Conservation (phyloP, 2,797 vertebrate species). For the Sebastes hopkinsi region DNA sequence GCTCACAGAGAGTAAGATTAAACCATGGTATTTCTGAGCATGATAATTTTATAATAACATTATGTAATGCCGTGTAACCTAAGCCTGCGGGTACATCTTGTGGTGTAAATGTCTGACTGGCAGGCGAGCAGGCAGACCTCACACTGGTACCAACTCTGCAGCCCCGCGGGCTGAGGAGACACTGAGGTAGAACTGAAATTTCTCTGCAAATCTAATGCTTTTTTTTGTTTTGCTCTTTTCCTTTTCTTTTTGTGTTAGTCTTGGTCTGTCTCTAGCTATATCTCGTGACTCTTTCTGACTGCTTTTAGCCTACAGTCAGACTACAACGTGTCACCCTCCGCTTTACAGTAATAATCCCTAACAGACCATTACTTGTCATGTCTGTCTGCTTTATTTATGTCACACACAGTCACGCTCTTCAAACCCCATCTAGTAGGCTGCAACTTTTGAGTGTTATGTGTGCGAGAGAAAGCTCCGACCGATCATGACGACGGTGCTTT, state of each 20-base stretch:
- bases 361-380: slow-evolving; percentile 12
- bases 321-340: not conserved
- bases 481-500: slow-evolving; percentile 39
- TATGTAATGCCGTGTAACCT: slow-evolving; percentile 60
- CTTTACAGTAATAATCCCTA: slow-evolving; percentile 1
- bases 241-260: not conserved
- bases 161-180: slow-evolving; percentile 15
- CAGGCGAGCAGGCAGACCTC: slow-evolving; percentile 38
- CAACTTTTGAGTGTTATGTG: slow-evolving; percentile 18
- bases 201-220: not conserved
- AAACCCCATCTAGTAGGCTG: not conserved
- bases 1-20: slow-evolving; percentile 35
- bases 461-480: slow-evolving; percentile 9
- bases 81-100: slow-evolving; percentile 64
- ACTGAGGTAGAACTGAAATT: slow-evolving; percentile 20
- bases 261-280: not conserved
- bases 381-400: slow-evolving; percentile 39
- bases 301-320: not conserved
- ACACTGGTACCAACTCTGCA: slow-evolving; percentile 25
- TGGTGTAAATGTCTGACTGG: slow-evolving; percentile 50
- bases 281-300: slow-evolving; percentile 15
- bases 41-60: slow-evolving; percentile 64
- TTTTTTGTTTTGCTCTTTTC: not conserved
- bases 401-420: slow-evolving; percentile 24
- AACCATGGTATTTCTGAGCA: slow-evolving; percentile 48